phyloP scores from a whole-genome alignment of 2,888 invertebrate genomes.

The Drosophila formosana region DNA sequence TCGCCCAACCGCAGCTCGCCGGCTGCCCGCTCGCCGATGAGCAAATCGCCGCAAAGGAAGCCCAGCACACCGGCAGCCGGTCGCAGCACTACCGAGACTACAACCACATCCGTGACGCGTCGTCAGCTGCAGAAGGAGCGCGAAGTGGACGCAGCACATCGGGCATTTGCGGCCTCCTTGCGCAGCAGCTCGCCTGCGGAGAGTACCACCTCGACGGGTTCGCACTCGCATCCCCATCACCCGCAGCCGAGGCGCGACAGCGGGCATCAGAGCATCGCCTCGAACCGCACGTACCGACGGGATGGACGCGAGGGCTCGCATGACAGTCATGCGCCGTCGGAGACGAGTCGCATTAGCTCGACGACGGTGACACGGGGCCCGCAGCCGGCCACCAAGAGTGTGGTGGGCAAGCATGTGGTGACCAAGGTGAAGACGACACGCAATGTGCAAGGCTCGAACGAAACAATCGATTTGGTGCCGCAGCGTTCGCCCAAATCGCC shows the following conservation, averaged over 20 bases:
- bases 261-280: constrained; percentile 81
- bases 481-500: constrained; percentile 74
- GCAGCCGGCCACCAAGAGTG: constrained; percentile 69
- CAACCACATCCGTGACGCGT: constrained; percentile 49
- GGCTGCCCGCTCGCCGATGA: constrained; percentile 40
- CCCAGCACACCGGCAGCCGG: constrained; percentile 24
- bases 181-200: constrained; percentile 89
- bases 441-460: constrained; percentile 70
- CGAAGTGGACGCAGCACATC: constrained; percentile 89
- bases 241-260: constrained; percentile 85
- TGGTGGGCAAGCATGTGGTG: constrained; percentile 69
- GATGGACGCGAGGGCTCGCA: constrained; percentile 84
- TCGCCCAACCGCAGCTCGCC: constrained; percentile 48
- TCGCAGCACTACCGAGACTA: constrained; percentile 50
- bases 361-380: constrained; percentile 81
- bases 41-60: constrained; percentile 54
- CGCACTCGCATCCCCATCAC: constrained; percentile 36
- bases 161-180: constrained; percentile 91
- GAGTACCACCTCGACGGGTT: constrained; percentile 77
- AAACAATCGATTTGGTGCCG: constrained; percentile 72
- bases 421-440: constrained; percentile 72
- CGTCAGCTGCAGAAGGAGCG: constrained; percentile 80
- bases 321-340: constrained; percentile 83
- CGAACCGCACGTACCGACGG: constrained; percentile 75
- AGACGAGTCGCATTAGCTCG: constrained; percentile 83